Base-by-base conservation (phyloP, 2,113 vertebrate genomes). In the Malaclemys terrapin region DNA sequence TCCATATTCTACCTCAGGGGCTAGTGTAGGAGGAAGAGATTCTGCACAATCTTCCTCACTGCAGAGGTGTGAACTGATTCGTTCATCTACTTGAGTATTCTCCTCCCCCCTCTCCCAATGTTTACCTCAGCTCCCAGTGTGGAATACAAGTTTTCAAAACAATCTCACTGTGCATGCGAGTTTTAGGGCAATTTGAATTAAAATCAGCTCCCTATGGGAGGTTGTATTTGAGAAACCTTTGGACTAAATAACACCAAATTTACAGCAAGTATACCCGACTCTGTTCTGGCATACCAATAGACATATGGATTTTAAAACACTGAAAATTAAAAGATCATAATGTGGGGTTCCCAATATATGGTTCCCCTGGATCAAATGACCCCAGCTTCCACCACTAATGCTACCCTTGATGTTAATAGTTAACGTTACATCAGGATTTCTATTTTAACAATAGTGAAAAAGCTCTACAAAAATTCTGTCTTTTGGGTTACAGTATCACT, bases 261-360 rank as follows among this genome's bases (percentile, higher is more conserved):
- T 57, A 57, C 56, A 57, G n/a, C 80, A 85, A 25, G 42, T 2
- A 78, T 14, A 88, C n/a, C 10, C 0, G 62, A 35, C 24, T 52
- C 0, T 1, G 0, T 7, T 5, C 1, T 24, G 10, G 38, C 5
- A 88, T 14, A 47, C 4, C 65, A 89, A 69, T 8, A 59, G 45
- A 31, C 11, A 2, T 0, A 1, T 62, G 10, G 25, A 82, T 16
- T 76, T 90, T 2, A 80, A 91, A 69, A 72, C 10, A 27, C 75
- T 75, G 25, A 27, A 42, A 89, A 76, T 49, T 12, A 50, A 16
- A 85, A 93, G 91, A 84, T 87, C 11, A 42, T 76, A 42, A 4
- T 13, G 11, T 25, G 12, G 35, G 50, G 87, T 22, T 91, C 56
- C 31, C 38, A 38, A 90, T 49, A 80, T 54, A 80, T 4, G 38